Conservation (phyloP, 1,140 invertebrate genomes). For the Scaptomyza montana region DNA sequence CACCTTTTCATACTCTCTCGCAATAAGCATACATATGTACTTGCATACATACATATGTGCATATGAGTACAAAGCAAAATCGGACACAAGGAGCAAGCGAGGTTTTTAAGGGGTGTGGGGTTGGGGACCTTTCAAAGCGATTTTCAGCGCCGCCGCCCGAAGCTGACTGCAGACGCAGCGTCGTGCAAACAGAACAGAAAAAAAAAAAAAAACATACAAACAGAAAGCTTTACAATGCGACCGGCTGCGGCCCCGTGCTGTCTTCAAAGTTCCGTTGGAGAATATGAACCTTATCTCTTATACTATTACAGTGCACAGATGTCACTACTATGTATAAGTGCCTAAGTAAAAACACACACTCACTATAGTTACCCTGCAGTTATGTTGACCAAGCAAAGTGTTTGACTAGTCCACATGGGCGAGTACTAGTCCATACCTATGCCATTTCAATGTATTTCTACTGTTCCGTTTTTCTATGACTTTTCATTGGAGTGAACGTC, state of each 20-base stretch:
- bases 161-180: constrained; percentile 11
- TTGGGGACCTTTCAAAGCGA: constrained; percentile 20
- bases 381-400: too few relatives aligned
- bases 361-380: neutral
- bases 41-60: too few relatives aligned
- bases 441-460: too few relatives aligned
- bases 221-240: neutral
- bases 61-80: neutral
- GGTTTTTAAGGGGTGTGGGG: neutral
- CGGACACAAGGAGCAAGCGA: too few relatives aligned
- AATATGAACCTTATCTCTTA: constrained; percentile 28
- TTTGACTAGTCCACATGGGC: too few relatives aligned
- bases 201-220: neutral
- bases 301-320: neutral
- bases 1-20: constrained; percentile 20
- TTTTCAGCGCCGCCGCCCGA: neutral
- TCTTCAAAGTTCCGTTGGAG: constrained; percentile 31
- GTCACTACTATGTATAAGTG: too few relatives aligned
- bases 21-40: too few relatives aligned
- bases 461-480: too few relatives aligned
- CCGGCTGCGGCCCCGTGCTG: constrained; percentile 23
- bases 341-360: too few relatives aligned
- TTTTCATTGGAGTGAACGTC: too few relatives aligned
- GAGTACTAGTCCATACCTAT: too few relatives aligned
- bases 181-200: constrained; percentile 3